Percentiles rank a stretch among this genome's conserved stretches.
phyloP scores from a whole-genome alignment of 2,888 invertebrate species.

The Aradus depressus region DNA sequence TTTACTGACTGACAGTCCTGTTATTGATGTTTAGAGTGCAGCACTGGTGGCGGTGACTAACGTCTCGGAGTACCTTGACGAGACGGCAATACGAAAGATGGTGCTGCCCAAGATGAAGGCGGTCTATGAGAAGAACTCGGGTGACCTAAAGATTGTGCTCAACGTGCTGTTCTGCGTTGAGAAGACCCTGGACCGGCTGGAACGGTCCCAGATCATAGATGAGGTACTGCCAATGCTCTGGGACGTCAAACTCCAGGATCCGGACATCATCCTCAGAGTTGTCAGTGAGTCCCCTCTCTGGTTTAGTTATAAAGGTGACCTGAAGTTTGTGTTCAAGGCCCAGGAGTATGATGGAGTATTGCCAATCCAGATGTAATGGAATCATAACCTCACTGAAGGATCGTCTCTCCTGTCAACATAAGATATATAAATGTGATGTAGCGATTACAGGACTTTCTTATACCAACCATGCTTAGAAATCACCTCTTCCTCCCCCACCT shows the following conservation, averaged over 20 bases:
- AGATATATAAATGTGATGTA: too few species aligned
- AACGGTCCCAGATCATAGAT: constrained; percentile 77
- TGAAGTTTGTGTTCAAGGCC: too few species aligned
- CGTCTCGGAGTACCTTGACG: constrained; percentile 73
- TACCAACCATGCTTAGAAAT: too few species aligned
- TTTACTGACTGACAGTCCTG: too few species aligned
- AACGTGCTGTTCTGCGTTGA: constrained; percentile 69
- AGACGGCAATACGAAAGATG: constrained; percentile 63
- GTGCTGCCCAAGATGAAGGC: constrained; percentile 73
- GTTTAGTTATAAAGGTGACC: too few species aligned
- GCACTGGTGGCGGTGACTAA: constrained; percentile 78
- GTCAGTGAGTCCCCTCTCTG: constrained; percentile 98
- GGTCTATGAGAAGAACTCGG: constrained; percentile 66
- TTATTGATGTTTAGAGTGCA: constrained; percentile 53
- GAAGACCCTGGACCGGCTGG: constrained; percentile 69
- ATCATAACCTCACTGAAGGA: too few species aligned
- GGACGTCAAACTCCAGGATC: constrained; percentile 74
- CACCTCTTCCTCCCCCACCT: too few species aligned
- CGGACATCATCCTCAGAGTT: constrained; percentile 77
- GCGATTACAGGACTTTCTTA: too few species aligned
- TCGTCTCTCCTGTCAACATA: too few species aligned
- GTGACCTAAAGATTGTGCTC: constrained; percentile 67
- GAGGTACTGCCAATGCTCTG: constrained; percentile 81
- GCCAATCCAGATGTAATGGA: too few species aligned
- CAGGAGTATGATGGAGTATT: too few species aligned